These are phyloP conservation scores for Ferrisia virgata DNA, from an alignment of 2,888 invertebrate genomes.

Conservation along the genomic window DNA sequence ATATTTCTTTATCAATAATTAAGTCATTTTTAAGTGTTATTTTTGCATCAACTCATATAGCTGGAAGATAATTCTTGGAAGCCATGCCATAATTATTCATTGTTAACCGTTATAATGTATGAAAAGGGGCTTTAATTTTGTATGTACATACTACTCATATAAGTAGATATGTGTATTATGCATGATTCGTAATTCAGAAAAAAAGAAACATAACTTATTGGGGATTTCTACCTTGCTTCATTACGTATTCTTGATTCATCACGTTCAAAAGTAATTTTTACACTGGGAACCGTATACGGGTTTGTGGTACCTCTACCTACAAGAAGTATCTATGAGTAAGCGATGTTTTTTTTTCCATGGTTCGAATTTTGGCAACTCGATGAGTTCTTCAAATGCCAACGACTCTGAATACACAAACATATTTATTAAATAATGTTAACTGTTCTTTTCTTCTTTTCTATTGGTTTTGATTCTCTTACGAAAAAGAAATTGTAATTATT, in stretches of 20 bases:
- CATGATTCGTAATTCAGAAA: not conserved
- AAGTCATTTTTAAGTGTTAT: not conserved
- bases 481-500: not conserved
- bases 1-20: not conserved
- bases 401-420: not conserved
- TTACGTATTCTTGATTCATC: slow-evolving; percentile 6
- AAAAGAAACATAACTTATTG: not conserved
- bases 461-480: not conserved
- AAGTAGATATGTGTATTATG: not conserved
- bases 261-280: not conserved
- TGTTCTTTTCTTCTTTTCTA: not conserved
- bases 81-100: not conserved
- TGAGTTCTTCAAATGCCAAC: not conserved
- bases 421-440: not conserved
- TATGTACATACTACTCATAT: not conserved
- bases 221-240: not conserved
- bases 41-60: not conserved
- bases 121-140: not conserved
- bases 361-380: slow-evolving; percentile 1
- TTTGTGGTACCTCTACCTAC: no score
- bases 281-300: not conserved
- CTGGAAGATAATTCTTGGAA: not conserved
- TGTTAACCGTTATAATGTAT: not conserved
- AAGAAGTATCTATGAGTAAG: not conserved
- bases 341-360: slow-evolving; percentile 1